Evolutionary conservation across 2,797 vertebrate genomes (phyloP), one percentile per base, ranked within the genome.

Genomic region (Muscicapa comitata): DNA sequence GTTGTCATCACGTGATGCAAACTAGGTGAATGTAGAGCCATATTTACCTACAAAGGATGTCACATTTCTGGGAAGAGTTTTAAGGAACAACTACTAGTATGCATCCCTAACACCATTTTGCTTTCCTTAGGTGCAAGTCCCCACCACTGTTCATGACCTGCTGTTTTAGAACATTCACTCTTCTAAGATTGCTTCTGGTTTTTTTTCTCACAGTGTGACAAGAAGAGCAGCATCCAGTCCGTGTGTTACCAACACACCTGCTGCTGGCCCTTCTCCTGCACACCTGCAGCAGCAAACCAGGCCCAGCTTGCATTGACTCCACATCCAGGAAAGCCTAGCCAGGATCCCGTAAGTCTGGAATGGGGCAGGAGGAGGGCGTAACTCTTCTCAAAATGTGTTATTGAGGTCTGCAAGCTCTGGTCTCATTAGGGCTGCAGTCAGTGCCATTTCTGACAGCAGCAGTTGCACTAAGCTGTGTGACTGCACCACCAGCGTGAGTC

Each of bases 371-470:
- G 37, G n/a, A 67, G n/a, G 5, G 6, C 0, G 0, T 28, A 80
- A 43, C 29, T 47, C 45, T 20, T 50, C 43, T 40, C 55, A 79
- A 29, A 43, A 40, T 51, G 37, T 55, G 16, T 73, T 66, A 17
- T 15, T 1, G 2, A 70, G 20, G 14, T 87, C 71, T 77, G 5
- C n/a, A 55, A 59, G 51, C 26, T 74, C 48, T 28, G 17, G 23
- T 33, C 63, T 90, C 2, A 0, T 62, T 31, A 54, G 13, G 17
- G 28, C 50, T 86, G 51, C 37, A n/a, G 59, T 11, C 71, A 67
- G 11, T 23, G 28, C 23, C 0, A 0, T 51, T 58, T 55, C 40
- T 86, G 57, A 45, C 0, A 5, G 13, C 1, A 13, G 45, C 77
- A 61, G 42, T 50, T 2, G 0, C 29, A 20, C 53, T 1, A 8